Base-by-base conservation (phyloP, 2,113 vertebrate genomes). In the Serinus canaria region DNA sequence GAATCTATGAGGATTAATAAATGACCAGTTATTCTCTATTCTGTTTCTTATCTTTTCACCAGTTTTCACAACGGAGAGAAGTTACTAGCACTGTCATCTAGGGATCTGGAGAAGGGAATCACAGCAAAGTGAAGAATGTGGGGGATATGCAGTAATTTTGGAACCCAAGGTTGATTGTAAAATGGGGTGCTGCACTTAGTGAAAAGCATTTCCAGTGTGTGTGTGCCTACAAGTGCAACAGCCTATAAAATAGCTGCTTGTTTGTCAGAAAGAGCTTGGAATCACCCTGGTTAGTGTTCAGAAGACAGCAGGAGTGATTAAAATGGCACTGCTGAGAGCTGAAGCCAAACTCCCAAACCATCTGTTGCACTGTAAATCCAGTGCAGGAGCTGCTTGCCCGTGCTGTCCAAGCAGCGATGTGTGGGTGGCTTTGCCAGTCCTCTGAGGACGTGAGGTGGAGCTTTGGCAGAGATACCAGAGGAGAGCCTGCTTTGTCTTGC, bases 371-470 rank as follows among this genome's bases (percentile, higher is more conserved):
- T 19, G 4, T 27, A 69, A 87, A 60, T 53, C 15, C 73, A 44
- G 83, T 2, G 22, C 53, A 31, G 49, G 37, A 60, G 24, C 66
- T 44, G 60, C 60, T 58, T 1, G 0, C 16, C 1, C 2, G 41
- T 1, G 6, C 76, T 43, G 60, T 12, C 67, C 83, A 24, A 56
- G 83, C 60, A 37, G 50, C 0, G 0, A 23, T 3, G 53, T 1
- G 2, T 7, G 4, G 50, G 50, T 23, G 73, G 56, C 56, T 86
- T 60, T 39, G 49, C 47, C 2, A 1, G 8, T 14, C 46, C 30
- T 73, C 76, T 3, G 76, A 31, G 39, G 43, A 33, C 0, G 0
- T 5, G 69, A 73, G 41, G 23, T 20, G 47, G 35, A 63, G 24
- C 56, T n/a, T 10, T 9, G 4, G 37, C 67, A 67, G 31, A 46